Evolutionary conservation across 2,113 vertebrate species (phyloP), one percentile per base, ranked within the genome.

Genomic region (Stegastes partitus): DNA sequence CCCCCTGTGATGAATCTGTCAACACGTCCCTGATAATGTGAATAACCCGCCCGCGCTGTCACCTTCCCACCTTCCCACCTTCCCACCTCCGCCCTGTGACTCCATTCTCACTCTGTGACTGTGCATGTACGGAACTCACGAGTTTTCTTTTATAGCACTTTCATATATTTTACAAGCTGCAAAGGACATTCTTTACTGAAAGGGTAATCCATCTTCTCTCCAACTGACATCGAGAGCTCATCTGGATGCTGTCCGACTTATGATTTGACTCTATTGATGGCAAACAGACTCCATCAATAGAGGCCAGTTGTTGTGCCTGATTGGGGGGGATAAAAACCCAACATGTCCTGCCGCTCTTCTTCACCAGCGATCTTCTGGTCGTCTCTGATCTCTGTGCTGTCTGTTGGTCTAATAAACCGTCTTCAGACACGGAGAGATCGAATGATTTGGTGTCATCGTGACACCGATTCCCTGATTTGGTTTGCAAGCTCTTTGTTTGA

Each of bases 101-200:
- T 45, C 11, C 84, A 77, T 26, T 65, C 55, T 53, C 75, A 15
- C 56, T 58, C 25, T 81, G 72, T 80, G 61, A 81, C 37, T 89
- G 59, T 84, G 74, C 85, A 84, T 91, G 81, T 37, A 68, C 56
- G 68, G 58, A 74, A 76, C 63, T 28, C 63, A 47, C 70, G 67
- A 84, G 44, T 47, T 21, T 22, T 42, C 66, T 92, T 91, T 94
- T 88, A 90, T 91, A 85, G 88, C 74, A 86, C 81, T 92, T 82
- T 91, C 86, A 90, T 95, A 81, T 94, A 93, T 94, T 91, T 94
- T 94, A 71, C 93, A 94, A 94, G 94, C 94, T 92, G 94, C 94
- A 95, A 95, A 94, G 93, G 94, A 94, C 94, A 95, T 94, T 95
- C 93, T 92, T 94, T 95, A 91, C 93, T 94, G 85, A 95, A 93